Evolutionary conservation across 2,797 vertebrate genomes (phyloP).

Genomic region (Alectoris magna): DNA sequence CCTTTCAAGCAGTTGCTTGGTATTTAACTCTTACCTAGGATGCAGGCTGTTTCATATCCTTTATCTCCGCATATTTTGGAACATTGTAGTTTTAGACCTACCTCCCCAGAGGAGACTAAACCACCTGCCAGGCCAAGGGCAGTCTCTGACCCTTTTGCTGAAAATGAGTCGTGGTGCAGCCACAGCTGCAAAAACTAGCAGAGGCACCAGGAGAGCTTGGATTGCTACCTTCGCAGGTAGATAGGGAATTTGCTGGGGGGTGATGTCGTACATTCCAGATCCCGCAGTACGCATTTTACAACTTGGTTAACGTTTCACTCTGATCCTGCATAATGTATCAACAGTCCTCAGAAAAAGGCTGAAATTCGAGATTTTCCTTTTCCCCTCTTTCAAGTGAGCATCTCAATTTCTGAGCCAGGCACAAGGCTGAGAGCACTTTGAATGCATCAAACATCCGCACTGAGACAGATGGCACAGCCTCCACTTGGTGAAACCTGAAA

Average conservation of each 20-base stretch:
- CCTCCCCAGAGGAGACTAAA: background rate
- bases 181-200: background rate
- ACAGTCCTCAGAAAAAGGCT: background rate
- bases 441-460: background rate
- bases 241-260: rapidly evolving
- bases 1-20: background rate
- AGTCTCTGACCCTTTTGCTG: rapidly evolving
- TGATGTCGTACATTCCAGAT: background rate
- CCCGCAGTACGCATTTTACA: background rate
- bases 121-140: background rate
- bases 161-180: rapidly evolving
- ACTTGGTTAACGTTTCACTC: background rate
- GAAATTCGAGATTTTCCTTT: background rate
- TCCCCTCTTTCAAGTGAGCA: background rate
- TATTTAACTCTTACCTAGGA: background rate
- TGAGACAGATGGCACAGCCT: constrained; percentile 56
- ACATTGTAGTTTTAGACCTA: background rate
- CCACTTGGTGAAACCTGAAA: constrained; percentile 37
- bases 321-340: background rate
- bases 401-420: background rate
- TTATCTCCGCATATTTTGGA: background rate
- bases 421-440: background rate
- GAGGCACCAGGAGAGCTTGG: background rate
- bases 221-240: background rate
- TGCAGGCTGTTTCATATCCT: background rate